Evolutionary conservation across 1,140 invertebrate genomes (phyloP).

Genomic region (Macrobrachium nipponense): DNA sequence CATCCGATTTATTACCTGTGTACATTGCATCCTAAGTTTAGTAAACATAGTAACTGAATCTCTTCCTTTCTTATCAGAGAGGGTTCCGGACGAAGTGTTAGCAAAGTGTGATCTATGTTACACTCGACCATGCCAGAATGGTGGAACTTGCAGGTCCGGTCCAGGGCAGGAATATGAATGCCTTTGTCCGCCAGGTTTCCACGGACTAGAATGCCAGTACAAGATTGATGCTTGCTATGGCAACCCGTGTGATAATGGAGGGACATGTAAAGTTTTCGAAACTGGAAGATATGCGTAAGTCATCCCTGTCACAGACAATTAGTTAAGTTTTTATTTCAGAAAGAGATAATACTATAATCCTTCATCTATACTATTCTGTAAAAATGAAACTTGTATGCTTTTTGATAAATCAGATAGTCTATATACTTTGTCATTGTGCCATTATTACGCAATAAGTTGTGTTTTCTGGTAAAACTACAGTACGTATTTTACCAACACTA

Average conservation of each 20-base stretch:
- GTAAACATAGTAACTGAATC: neutral
- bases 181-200: slow-evolving; percentile 86
- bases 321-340: too few species aligned
- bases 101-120: slow-evolving; percentile 95
- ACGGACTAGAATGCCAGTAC: slow-evolving; percentile 90
- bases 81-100: slow-evolving; percentile 79
- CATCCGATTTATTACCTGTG: too few species aligned
- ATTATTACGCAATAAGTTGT: too few species aligned
- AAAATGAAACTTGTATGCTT: too few species aligned
- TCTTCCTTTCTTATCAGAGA: slow-evolving; percentile 31
- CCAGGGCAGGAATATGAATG: slow-evolving; percentile 68
- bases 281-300: slow-evolving; percentile 88
- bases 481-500: too few species aligned
- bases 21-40: neutral
- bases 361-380: too few species aligned
- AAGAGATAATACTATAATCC: too few species aligned
- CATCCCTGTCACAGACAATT: neutral
- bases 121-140: slow-evolving; percentile 89
- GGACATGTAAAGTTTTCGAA: slow-evolving; percentile 88
- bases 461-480: too few species aligned
- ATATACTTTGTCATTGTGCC: too few species aligned
- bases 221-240: slow-evolving; percentile 98
- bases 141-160: slow-evolving; percentile 82
- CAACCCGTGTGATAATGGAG: slow-evolving; percentile 88
- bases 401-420: too few species aligned